phyloP scores from a whole-genome alignment of 2,888 invertebrate species.

The Cheilosia scutellata region DNA sequence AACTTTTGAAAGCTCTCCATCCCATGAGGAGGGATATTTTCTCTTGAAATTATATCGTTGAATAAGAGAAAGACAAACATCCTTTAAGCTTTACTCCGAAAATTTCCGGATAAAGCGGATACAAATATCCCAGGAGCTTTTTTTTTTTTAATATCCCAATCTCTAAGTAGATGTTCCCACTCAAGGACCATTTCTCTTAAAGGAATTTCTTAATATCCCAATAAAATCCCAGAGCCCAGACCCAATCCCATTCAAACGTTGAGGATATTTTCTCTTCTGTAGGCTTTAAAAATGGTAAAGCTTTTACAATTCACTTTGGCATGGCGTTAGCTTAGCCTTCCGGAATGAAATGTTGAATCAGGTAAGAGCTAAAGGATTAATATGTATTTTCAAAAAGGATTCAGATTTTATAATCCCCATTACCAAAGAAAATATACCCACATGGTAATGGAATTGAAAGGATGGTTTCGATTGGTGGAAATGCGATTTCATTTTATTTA shows the following conservation, averaged over 20 bases:
- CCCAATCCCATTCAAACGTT: not conserved
- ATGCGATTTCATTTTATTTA: not conserved
- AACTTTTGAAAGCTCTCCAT: slow-evolving; percentile 29
- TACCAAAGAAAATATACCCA: not conserved
- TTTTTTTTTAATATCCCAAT: no score
- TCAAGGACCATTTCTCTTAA: not conserved
- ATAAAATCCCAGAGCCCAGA: no score
- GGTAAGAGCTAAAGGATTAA: not conserved
- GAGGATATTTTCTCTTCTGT: slow-evolving; percentile 6
- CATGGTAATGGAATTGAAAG: not conserved
- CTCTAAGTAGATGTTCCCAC: not conserved
- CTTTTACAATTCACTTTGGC: not conserved
- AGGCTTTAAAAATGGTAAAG: not conserved
- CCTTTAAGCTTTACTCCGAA: not conserved
- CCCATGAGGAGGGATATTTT: not conserved
- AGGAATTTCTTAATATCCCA: not conserved
- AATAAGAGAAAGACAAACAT: not conserved
- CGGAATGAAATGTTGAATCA: not conserved
- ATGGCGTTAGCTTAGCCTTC: no score
- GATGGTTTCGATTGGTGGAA: not conserved
- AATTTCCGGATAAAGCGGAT: not conserved
- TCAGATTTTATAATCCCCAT: not conserved
- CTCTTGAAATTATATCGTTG: not conserved
- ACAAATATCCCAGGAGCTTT: not conserved
- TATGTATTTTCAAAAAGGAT: not conserved